Base-by-base conservation (phyloP, 2,888 invertebrate species). In the Megalurothrips usitatus region DNA sequence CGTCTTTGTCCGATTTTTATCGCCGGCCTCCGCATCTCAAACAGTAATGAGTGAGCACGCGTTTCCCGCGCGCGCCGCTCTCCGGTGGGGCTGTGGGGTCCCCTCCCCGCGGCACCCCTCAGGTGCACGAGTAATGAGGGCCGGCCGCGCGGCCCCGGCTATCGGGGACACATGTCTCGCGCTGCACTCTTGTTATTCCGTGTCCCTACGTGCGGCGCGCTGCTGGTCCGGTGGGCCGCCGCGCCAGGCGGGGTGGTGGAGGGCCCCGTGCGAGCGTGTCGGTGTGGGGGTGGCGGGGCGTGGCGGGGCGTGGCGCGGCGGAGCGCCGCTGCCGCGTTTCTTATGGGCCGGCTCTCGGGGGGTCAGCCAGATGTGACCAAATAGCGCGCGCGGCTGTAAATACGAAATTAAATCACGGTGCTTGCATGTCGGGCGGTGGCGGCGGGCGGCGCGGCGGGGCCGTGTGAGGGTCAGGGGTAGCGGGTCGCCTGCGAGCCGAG, bases 321-420 rank as follows among this genome's bases (percentile, higher is more conserved):
- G 6, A 2, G 52, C 58, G n/a, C n/a, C n/a, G n/a, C n/a, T n/a
- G n/a, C n/a, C n/a, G 23, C 68, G 68, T 75, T 75, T 75, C 68
- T 75, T 75, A 75, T 75, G 68, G 68, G 68, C 23, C 68, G 12
- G 58, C 58, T 26, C 68, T n/a, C n/a, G n/a, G n/a, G 58, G 58
- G 68, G 12, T 26, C 26, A 26, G 68, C 68, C 68, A 75, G 68
- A 75, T 75, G 68, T 75, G 68, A 26, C 68, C 68, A 75, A 75
- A 75, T 75, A 26, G 68, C 68, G 26, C 34, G 26, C 34, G 34
- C 68, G n/a, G 68, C 68, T 75, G 68, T 75, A 75, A 75, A 75
- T 75, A 75, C 68, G 26, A 75, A 75, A 75, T 75, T 75, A 75
- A 75, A 75, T 75, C 68, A 75, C 26, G 68, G 68, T 23, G 23